Evolutionary conservation across 1,140 invertebrate species (phyloP).

Genomic region (Geopemphigus sp.): DNA sequence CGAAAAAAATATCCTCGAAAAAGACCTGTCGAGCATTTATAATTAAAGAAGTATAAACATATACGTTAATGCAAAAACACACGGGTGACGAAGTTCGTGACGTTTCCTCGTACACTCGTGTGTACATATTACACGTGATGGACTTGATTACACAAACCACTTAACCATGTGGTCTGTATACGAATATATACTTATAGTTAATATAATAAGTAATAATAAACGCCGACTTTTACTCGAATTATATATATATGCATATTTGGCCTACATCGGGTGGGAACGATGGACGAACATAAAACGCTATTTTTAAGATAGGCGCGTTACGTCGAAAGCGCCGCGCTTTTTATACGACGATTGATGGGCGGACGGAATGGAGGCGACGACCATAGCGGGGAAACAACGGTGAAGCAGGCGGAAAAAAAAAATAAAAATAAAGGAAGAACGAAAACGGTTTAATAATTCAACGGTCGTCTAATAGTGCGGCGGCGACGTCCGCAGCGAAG

Average conservation of each 20-base stretch:
- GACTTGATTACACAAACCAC: conserved; percentile 29
- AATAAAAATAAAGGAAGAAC: conserved; percentile 10
- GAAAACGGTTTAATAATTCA: conserved; percentile 49
- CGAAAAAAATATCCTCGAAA: conserved; percentile 19
- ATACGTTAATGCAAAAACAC: neutral
- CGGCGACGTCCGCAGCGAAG: neutral
- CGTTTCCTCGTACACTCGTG: neutral
- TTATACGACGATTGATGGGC: too few relatives aligned
- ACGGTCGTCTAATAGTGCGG: conserved; percentile 17
- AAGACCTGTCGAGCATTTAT: conserved; percentile 13
- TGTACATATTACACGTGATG: neutral
- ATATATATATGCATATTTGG: too few relatives aligned
- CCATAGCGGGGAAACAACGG: too few relatives aligned
- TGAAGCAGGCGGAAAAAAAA: too few relatives aligned
- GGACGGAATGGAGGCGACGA: too few relatives aligned
- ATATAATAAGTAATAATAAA: neutral
- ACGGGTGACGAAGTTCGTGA: neutral
- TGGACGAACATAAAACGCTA: too few relatives aligned
- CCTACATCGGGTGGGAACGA: too few relatives aligned
- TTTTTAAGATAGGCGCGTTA: neutral
- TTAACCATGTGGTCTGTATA: neutral
- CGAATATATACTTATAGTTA: neutral
- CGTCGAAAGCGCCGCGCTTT: too few relatives aligned
- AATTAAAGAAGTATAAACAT: neutral
- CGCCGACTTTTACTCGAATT: neutral